Evolutionary conservation across 1,140 invertebrate species (phyloP).

Genomic region (Nasonia longicornis): DNA sequence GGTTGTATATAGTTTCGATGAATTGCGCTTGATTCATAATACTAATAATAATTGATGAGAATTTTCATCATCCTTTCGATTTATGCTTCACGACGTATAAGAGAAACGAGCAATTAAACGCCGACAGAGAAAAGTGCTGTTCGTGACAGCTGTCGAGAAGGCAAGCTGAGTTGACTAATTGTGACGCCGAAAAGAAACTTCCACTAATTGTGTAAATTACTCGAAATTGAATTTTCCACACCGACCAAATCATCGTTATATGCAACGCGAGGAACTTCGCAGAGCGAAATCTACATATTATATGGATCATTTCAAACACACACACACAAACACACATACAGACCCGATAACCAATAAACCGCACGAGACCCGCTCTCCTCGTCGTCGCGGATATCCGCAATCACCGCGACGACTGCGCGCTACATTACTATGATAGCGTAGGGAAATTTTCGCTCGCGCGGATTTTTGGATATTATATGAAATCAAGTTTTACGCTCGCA

Average conservation of each 20-base stretch:
- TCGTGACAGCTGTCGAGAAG: no score
- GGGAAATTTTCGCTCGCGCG: neutral
- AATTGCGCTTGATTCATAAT: no score
- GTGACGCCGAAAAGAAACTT: neutral
- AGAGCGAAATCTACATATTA: neutral
- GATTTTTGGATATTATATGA: slow-evolving; percentile 15
- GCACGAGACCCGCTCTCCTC: no score
- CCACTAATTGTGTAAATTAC: neutral
- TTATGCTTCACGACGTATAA: no score
- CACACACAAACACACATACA: no score
- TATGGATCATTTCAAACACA: no score
- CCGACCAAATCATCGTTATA: no score
- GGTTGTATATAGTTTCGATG: no score
- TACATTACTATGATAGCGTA: neutral
- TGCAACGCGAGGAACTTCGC: neutral
- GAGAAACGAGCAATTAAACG: no score
- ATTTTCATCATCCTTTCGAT: no score
- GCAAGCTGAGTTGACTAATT: neutral
- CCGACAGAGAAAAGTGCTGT: no score
- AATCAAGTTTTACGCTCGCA: slow-evolving; percentile 8
- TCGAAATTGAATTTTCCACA: neutral
- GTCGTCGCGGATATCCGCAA: neutral
- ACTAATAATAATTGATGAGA: no score
- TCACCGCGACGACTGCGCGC: neutral
- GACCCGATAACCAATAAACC: neutral